Percentiles rank a stretch among this genome's conserved stretches.
These are phyloP conservation scores for Botrylloides violaceus DNA, from an alignment of 23 tunicate species.

Conservation along the genomic window DNA sequence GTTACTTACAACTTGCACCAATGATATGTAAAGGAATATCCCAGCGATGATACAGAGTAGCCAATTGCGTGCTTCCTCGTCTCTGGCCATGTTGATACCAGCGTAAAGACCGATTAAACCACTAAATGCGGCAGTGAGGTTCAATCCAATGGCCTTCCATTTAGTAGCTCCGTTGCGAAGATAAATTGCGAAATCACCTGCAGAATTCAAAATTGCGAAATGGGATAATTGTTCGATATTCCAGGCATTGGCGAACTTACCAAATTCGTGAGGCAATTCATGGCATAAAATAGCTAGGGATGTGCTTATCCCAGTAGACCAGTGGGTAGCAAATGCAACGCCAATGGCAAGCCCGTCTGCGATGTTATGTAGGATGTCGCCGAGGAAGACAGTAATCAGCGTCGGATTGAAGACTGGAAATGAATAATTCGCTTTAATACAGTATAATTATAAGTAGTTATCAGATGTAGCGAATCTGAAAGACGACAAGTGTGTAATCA, in stretches of 20 bases:
- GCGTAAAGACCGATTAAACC: constrained; percentile 72
- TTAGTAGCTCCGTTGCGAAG: constrained; percentile 56
- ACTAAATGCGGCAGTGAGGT: constrained; percentile 78
- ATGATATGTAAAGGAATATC: constrained; percentile 74
- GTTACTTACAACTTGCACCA: constrained; percentile 79
- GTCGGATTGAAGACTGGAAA: constrained; percentile 43
- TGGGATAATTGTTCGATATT: background rate
- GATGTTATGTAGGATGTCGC: constrained; percentile 83
- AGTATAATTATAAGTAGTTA: no score
- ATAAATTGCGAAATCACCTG: constrained; percentile 95
- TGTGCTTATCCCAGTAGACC: constrained; percentile 59
- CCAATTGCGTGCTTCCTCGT: constrained; percentile 52
- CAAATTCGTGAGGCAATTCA: constrained; percentile 87
- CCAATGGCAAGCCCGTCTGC: constrained; percentile 89
- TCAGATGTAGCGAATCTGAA: no score
- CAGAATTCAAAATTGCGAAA: background rate
- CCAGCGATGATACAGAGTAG: constrained; percentile 73
- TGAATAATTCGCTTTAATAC: no score
- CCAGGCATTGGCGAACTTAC: no score
- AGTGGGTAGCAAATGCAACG: constrained; percentile 55
- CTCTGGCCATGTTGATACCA: constrained; percentile 43
- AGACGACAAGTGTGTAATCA: no score
- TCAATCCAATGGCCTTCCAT: constrained; percentile 59
- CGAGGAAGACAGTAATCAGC: constrained; percentile 60
- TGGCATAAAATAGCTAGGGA: constrained; percentile 79